Conservation (phyloP, 1,140 invertebrate species). For the Ptiloglossa arizonensis region DNA sequence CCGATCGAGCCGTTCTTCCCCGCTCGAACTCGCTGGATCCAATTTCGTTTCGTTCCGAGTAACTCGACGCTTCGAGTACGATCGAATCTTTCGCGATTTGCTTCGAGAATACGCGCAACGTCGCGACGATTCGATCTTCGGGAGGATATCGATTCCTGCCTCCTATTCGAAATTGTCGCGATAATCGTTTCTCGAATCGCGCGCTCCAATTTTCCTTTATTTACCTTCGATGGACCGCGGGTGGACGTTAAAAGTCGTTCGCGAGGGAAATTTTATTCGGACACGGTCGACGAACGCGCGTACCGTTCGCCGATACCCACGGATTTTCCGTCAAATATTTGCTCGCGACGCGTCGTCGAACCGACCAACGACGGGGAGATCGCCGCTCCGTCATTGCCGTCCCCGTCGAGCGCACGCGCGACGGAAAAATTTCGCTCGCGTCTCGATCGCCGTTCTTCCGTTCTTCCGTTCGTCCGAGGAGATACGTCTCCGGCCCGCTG, state of each 20-base stretch:
- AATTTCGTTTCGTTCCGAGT: too few species aligned
- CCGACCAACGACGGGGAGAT: background rate
- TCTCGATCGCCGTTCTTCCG: too few species aligned
- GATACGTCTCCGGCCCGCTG: too few species aligned
- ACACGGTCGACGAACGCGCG: conserved; percentile 25
- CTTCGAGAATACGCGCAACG: too few species aligned
- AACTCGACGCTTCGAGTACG: too few species aligned
- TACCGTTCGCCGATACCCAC: conserved; percentile 39
- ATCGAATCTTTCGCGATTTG: too few species aligned
- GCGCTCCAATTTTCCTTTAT: conserved; percentile 24
- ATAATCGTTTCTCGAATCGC: conserved; percentile 35
- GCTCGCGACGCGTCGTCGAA: conserved; percentile 33
- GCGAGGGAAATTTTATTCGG: conserved; percentile 36
- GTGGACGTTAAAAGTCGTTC: conserved; percentile 34
- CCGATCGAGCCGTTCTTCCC: conserved; percentile 68
- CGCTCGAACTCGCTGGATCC: conserved; percentile 34
- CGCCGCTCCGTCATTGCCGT: conserved; percentile 40
- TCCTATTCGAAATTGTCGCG: too few species aligned
- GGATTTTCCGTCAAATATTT: conserved; percentile 53
- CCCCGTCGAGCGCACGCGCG: too few species aligned
- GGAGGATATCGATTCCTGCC: too few species aligned
- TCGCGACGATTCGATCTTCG: too few species aligned
- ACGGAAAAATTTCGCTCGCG: too few species aligned
- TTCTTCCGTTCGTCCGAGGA: too few species aligned
- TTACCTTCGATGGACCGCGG: conserved; percentile 20